phyloP scores from a whole-genome alignment of 2,888 invertebrate genomes.

The Eubasilissa splendida region DNA sequence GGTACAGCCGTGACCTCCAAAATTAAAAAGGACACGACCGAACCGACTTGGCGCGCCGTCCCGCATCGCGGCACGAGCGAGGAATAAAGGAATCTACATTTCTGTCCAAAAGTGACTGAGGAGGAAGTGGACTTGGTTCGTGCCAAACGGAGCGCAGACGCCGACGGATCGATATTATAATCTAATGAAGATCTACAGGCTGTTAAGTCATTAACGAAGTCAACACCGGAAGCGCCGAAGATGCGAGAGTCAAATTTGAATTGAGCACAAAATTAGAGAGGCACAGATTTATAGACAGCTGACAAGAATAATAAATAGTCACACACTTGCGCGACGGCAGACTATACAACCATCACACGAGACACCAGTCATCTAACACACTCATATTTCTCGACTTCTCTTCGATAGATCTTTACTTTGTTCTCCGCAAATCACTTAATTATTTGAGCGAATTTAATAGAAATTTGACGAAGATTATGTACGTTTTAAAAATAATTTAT shows the following conservation, averaged over 20 bases:
- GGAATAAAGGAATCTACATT: background rate
- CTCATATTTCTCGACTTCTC: no score
- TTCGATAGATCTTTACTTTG: no score
- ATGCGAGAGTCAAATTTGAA: conserved; percentile 19
- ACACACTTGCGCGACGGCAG: background rate
- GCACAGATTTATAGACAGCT: conserved; percentile 19
- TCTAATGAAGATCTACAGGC: conserved; percentile 6
- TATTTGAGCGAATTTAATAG: no score
- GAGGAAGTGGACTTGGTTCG: conserved; percentile 29
- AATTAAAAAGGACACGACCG: conserved; percentile 12
- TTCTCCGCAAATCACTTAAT: no score
- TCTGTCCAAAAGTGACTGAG: conserved; percentile 1
- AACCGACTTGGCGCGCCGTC: background rate
- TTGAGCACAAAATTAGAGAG: conserved; percentile 27
- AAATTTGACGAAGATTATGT: no score
- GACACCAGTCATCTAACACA: no score
- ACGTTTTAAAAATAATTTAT: no score
- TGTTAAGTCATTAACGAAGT: conserved; percentile 33
- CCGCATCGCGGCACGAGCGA: background rate
- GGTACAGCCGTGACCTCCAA: background rate
- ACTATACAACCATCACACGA: background rate
- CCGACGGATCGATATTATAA: conserved; percentile 14
- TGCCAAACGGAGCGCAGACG: background rate
- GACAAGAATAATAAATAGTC: conserved; percentile 25
- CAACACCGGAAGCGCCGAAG: conserved; percentile 31